Base-by-base conservation (phyloP, 2,797 vertebrate species). In the Fundulus diaphanus region DNA sequence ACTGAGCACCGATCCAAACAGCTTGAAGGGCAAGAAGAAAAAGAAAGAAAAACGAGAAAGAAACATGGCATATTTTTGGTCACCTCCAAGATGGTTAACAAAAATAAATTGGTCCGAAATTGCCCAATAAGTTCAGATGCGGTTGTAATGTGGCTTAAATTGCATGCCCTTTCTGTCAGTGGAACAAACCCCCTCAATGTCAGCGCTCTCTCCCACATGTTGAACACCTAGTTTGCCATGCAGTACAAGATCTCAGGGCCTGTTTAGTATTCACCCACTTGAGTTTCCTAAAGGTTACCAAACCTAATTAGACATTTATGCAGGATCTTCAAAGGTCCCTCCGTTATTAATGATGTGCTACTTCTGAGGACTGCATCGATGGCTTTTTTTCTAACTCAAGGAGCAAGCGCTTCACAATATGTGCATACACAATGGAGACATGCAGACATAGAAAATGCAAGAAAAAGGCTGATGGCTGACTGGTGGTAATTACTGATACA, bases 271-370 rank as follows among this genome's bases (percentile, higher is more conserved):
- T 94, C 94, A 92, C 74, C 86, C 90, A 90, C 92, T 92, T 92
- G 86, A 85, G 91, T 94, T 94, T 94, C 92, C 93, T 94, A 94
- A 95, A 95, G 94, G 94, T 95, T 94, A 95, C 92, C 92, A 91
- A 94, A 94, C 93, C 92, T 95, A 95, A 95, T 95, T 94, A 95
- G 94, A 95, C 92, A 94, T 95, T 95, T 94, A 95, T 94, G 91
- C 92, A 88, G 92, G 92, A 95, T 94, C 92, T 95, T 93, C 93
- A 95, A 95, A 94, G 93, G 95, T 94, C 93, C 92, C 92, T 87
- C 84, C 85, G 91, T 94, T 95, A 94, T 95, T 95, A 95, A 95
- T 94, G 94, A 94, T 94, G 93, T 93, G 92, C 92, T 89, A 88
- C 91, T 93, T 92, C 89, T 92, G 91, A 92, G 89, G 90, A 92